Evolutionary conservation across 2,797 vertebrate species (phyloP), one percentile per base, ranked within the genome.

Genomic region (Onychomys arenicola): DNA sequence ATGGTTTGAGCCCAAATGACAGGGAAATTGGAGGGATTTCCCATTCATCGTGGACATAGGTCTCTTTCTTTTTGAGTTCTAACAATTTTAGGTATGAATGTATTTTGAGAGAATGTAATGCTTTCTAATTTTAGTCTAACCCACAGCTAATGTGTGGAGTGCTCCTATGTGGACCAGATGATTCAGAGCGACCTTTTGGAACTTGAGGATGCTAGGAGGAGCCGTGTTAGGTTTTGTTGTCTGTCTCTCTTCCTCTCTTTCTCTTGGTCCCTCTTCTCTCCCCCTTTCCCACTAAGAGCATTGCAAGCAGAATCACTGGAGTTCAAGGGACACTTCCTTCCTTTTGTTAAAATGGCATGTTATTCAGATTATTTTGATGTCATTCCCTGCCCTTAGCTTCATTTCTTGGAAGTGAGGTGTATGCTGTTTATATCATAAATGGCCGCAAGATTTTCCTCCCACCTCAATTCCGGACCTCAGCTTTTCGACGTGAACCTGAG

Each of bases 1-100:
- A 40, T 75, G 67, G 95, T 97, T 94, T 86, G 57, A 61, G 23
- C 32, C 71, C 67, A 78, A 76, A 73, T 85, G 92, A 71, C 69
- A 91, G 88, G 82, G 71, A 84, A 34, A 67, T 55, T 82, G 37
- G n/a, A 90, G 19, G 34, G 32, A 34, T 89, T n/a, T n/a, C 19
- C 23, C 92, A 46, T 93, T 93, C 23, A 7, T 97, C 21, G 7
- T 43, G 13, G n/a, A 6, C 0, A 0, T 65, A 49, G 17, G 34
- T 89, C 37, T 97, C 19, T 86, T 90, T 86, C 46, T 87, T 19
- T 95, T 85, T 84, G 34, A 76, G 7, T 55, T 83, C n/a, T 83
- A 7, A 90, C n/a, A 90, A 0, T 91, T 95, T 95, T 87, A 69
- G 57, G 77, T 76, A 59, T 80, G 46, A 29, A 34, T 95, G 55